phyloP scores from a whole-genome alignment of 2,888 invertebrate genomes.

The Ellobium chinense region DNA sequence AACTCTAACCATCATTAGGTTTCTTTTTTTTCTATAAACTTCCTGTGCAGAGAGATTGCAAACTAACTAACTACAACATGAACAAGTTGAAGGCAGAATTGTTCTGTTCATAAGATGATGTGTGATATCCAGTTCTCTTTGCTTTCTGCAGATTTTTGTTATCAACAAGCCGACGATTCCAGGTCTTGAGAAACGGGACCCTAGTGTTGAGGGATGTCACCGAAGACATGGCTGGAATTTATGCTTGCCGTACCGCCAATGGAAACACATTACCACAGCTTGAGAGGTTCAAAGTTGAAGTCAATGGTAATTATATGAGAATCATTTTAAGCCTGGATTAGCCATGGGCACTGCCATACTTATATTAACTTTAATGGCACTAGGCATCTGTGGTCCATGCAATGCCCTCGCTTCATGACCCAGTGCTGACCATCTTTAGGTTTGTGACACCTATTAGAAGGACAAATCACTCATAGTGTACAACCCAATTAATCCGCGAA shows the following conservation, averaged over 20 bases:
- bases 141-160: slow-evolving; percentile 55
- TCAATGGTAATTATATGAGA: slow-evolving; percentile 62
- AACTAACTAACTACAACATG: not conserved
- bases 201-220: slow-evolving; percentile 95
- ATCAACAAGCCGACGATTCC: slow-evolving; percentile 50
- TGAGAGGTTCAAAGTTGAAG: slow-evolving; percentile 62
- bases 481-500: too few species aligned
- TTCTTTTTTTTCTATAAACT: not conserved
- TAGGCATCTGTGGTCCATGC: too few species aligned
- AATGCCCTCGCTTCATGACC: too few species aligned
- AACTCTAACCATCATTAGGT: not conserved
- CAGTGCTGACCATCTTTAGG: too few species aligned
- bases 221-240: slow-evolving; percentile 90
- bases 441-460: too few species aligned
- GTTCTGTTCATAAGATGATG: too few species aligned
- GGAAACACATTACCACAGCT: slow-evolving; percentile 58
- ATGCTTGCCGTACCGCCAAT: slow-evolving; percentile 68
- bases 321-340: too few species aligned
- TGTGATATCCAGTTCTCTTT: too few species aligned
- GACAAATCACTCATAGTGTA: too few species aligned
- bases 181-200: slow-evolving; percentile 88
- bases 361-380: too few species aligned
- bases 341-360: too few species aligned
- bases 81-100: too few species aligned
- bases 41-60: not conserved